These are phyloP conservation scores for Enteromius thamalakanensis DNA, from an alignment of 2,797 vertebrate species.

Conservation along the genomic window DNA sequence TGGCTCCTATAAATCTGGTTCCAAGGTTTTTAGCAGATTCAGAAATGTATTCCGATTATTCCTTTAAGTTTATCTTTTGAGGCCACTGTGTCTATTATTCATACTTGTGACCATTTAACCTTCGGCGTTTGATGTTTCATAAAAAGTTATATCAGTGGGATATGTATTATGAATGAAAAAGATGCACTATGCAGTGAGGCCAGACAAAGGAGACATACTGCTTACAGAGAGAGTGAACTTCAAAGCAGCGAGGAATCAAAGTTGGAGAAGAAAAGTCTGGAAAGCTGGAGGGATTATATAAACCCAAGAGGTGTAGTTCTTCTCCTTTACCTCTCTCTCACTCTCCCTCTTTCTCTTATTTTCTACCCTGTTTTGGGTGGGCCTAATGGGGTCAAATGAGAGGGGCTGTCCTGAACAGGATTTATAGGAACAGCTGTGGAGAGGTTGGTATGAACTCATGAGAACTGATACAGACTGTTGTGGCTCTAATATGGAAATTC, in stretches of 20 bases:
- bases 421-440: conserved; percentile 44
- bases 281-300: conserved; percentile 31
- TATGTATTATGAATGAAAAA: conserved; percentile 24
- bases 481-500: neutral
- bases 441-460: conserved; percentile 11
- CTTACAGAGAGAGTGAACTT: conserved; percentile 4
- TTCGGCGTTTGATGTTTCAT: neutral
- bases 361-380: conserved; percentile 33
- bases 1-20: neutral
- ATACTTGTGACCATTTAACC: neutral
- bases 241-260: conserved; percentile 20
- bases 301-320: conserved; percentile 6
- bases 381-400: conserved; percentile 58
- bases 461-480: neutral
- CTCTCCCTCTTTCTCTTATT: conserved; percentile 6
- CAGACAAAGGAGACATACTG: neutral
- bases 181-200: neutral
- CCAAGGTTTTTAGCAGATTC: neutral
- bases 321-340: neutral
- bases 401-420: conserved; percentile 56
- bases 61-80: conserved; percentile 4
- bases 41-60: neutral
- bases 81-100: neutral
- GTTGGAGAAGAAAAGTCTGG: conserved; percentile 31
- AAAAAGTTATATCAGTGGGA: neutral